Conservation (phyloP, 2,888 invertebrate species). For the Heteromurus nitidus region DNA sequence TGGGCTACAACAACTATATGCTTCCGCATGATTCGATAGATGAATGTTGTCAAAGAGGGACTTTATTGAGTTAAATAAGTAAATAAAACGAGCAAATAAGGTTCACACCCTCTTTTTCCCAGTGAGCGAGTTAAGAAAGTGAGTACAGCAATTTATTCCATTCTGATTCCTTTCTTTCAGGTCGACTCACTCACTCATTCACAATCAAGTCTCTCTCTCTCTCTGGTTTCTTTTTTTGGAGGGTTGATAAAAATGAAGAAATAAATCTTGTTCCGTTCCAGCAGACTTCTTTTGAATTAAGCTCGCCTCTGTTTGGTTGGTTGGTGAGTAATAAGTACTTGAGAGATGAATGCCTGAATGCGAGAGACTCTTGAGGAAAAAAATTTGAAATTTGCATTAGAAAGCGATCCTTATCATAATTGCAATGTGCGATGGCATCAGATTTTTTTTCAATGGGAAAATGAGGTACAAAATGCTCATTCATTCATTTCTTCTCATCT, state of each 20-base stretch:
- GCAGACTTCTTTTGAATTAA: conserved; percentile 50
- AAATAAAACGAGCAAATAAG: conserved; percentile 64
- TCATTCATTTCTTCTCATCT: conserved; percentile 43
- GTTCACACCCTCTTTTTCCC: conserved; percentile 60
- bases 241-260: conserved; percentile 64
- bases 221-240: conserved; percentile 17
- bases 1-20: too few species aligned
- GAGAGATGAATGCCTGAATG: conserved; percentile 5
- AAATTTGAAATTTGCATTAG: conserved; percentile 60
- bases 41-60: conserved; percentile 52
- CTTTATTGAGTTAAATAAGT: conserved; percentile 66
- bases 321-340: conserved; percentile 52
- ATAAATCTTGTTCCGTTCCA: conserved; percentile 65
- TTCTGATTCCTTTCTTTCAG: background rate
- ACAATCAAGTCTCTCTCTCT: too few species aligned
- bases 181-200: conserved; percentile 16
- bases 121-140: conserved; percentile 27
- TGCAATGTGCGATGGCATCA: conserved; percentile 58
- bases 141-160: background rate
- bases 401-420: conserved; percentile 63
- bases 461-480: conserved; percentile 46
- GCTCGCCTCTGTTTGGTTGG: background rate
- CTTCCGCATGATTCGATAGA: conserved; percentile 35
- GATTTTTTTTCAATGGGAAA: conserved; percentile 60
- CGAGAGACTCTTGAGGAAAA: conserved; percentile 18